Percentiles rank a stretch among this genome's conserved stretches.
Evolutionary conservation across 2,113 vertebrate species (phyloP).

Genomic region (Seriola aureovittata): DNA sequence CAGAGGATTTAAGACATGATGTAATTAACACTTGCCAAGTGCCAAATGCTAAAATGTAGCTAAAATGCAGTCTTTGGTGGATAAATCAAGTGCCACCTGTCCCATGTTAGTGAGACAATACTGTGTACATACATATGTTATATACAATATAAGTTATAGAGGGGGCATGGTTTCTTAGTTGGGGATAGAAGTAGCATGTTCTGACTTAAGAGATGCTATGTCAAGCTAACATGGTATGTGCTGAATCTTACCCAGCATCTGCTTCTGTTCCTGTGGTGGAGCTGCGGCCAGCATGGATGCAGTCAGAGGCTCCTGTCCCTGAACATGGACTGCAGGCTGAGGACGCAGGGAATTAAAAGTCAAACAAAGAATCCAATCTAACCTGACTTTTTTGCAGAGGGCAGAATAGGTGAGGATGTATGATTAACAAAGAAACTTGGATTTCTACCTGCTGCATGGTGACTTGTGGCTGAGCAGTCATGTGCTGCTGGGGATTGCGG

Average conservation of each 20-base stretch:
- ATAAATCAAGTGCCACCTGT: background rate
- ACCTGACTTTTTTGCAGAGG: background rate
- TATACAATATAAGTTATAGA: background rate
- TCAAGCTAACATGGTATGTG: background rate
- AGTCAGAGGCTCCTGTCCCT: conserved; percentile 97
- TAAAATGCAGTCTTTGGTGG: background rate
- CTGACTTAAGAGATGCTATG: background rate
- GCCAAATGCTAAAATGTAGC: background rate
- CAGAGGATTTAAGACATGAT: background rate
- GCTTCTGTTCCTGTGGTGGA: conserved; percentile 98
- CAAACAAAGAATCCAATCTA: background rate
- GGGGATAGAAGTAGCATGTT: background rate
- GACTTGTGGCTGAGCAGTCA: conserved; percentile 90
- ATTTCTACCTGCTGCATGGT: conserved; percentile 93
- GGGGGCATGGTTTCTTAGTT: background rate
- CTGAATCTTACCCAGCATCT: conserved; percentile 93
- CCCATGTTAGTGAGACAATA: background rate
- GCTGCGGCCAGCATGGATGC: conserved; percentile 98
- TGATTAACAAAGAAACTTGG: background rate
- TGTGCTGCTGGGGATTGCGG: conserved; percentile 94
- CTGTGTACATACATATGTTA: no score
- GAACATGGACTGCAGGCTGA: conserved; percentile 96
- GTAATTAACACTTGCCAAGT: background rate
- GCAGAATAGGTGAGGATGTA: background rate
- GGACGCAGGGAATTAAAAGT: background rate